A percentile compares a stretch with the other conserved stretches of the same genome.
Conservation (phyloP, 1,140 invertebrate species). For the Drosophila pseudoananassae region DNA sequence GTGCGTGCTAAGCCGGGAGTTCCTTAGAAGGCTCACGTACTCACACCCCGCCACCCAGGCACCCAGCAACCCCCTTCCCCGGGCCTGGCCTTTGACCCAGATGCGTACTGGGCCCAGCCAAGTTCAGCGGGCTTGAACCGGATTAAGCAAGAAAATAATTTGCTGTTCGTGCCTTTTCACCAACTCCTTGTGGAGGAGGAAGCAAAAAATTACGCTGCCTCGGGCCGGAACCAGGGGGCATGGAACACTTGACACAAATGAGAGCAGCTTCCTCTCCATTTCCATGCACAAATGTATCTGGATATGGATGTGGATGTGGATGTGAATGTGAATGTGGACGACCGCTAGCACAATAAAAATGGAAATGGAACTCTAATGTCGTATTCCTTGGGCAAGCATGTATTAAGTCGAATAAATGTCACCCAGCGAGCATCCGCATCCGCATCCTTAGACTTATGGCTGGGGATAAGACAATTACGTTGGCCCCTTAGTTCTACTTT, state of each 20-base stretch:
- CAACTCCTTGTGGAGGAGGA: constrained; percentile 47
- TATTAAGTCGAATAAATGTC: constrained; percentile 79
- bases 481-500: constrained; percentile 33
- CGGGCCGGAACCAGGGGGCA: constrained; percentile 6
- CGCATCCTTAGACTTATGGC: constrained; percentile 38
- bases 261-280: constrained; percentile 48
- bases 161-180: constrained; percentile 77
- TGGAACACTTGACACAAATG: constrained; percentile 60
- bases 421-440: constrained; percentile 45
- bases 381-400: constrained; percentile 66
- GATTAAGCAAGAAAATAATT: constrained; percentile 81
- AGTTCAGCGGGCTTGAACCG: constrained; percentile 73
- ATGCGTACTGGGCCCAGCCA: constrained; percentile 51
- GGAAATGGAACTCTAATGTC: constrained; percentile 76
- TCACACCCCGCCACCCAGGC: constrained; percentile 1
- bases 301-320: constrained; percentile 6
- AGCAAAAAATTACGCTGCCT: constrained; percentile 28
- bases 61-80: constrained; percentile 6
- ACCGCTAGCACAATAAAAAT: constrained; percentile 45
- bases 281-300: constrained; percentile 17
- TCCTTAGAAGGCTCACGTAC: constrained; percentile 33
- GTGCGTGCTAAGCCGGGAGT: constrained; percentile 46
- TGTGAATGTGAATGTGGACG: constrained; percentile 13
- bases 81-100: constrained; percentile 73
- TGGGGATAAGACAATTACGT: constrained; percentile 58